Evolutionary conservation across 2,888 invertebrate genomes (phyloP).

Genomic region (Tinea trinotella): DNA sequence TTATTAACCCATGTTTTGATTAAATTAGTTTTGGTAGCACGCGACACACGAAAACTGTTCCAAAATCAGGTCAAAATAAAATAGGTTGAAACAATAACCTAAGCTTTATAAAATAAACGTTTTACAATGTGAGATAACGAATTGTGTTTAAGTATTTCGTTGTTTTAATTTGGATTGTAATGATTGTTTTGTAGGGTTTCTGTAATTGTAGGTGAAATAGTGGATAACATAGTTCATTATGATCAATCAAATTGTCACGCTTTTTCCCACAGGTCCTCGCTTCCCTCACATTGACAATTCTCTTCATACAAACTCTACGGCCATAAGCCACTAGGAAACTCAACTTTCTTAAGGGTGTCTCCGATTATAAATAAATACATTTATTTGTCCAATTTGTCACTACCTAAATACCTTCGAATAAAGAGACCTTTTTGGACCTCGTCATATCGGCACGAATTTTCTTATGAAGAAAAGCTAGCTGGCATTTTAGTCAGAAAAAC

Average conservation of each 20-base stretch:
- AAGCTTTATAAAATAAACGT: conserved; percentile 7
- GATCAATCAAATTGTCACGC: no score
- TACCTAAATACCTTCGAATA: background rate
- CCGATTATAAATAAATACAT: no score
- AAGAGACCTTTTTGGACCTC: background rate
- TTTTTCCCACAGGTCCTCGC: no score
- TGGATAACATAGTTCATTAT: background rate
- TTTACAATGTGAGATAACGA: conserved; percentile 2
- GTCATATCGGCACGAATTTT: background rate
- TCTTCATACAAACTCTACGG: no score
- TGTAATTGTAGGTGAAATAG: background rate
- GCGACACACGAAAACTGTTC: conserved; percentile 47
- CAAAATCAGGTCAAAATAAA: conserved; percentile 49
- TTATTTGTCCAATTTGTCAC: background rate
- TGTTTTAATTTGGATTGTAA: background rate
- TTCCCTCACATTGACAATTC: no score
- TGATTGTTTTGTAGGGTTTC: background rate
- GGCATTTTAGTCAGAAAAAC: background rate
- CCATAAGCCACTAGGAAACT: no score
- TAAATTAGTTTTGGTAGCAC: conserved; percentile 60
- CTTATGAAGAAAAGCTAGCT: background rate
- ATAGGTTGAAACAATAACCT: conserved; percentile 25
- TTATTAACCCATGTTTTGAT: conserved; percentile 62
- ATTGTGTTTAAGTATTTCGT: conserved; percentile 1
- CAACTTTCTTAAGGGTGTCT: no score